Conservation (phyloP, 2,113 vertebrate genomes). For the Gadus chalcogrammus region DNA sequence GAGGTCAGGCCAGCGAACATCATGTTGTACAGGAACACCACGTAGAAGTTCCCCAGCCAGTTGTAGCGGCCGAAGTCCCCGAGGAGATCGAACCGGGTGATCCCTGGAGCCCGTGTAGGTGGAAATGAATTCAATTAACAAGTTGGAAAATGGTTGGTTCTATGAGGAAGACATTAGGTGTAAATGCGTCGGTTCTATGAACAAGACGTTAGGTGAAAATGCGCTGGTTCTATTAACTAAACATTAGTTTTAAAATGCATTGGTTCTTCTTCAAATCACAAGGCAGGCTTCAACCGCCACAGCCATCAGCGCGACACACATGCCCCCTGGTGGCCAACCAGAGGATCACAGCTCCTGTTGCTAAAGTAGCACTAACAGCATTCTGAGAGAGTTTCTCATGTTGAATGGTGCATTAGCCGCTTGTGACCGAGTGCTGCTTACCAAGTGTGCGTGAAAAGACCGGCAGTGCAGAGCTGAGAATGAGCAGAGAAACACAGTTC, state of each 20-base stretch:
- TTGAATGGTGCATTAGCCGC: constrained; percentile 1
- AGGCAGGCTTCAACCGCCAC: neutral
- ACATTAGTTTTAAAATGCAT: neutral
- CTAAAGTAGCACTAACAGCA: neutral
- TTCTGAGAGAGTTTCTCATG: neutral
- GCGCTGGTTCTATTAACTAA: neutral
- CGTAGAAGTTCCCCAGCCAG: constrained; percentile 95
- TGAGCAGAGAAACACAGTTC: constrained; percentile 91
- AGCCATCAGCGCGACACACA: neutral
- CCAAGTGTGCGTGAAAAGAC: constrained; percentile 95
- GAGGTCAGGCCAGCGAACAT: constrained; percentile 90
- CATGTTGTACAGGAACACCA: constrained; percentile 94
- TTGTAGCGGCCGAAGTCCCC: constrained; percentile 93
- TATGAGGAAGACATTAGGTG: neutral
- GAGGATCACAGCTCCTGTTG: constrained; percentile 24
- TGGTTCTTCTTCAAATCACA: too few relatives aligned
- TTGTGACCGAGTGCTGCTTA: constrained; percentile 60
- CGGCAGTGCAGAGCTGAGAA: constrained; percentile 93
- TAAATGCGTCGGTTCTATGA: neutral
- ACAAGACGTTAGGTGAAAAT: neutral
- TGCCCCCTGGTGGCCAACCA: constrained; percentile 56
- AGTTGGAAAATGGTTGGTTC: neutral
- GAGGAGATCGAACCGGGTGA: constrained; percentile 92
- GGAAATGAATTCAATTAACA: neutral
- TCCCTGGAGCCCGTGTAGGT: constrained; percentile 69